Percentiles rank a stretch among this genome's conserved stretches.
phyloP scores from a whole-genome alignment of 2,797 vertebrate genomes.

The Falco concolor region DNA sequence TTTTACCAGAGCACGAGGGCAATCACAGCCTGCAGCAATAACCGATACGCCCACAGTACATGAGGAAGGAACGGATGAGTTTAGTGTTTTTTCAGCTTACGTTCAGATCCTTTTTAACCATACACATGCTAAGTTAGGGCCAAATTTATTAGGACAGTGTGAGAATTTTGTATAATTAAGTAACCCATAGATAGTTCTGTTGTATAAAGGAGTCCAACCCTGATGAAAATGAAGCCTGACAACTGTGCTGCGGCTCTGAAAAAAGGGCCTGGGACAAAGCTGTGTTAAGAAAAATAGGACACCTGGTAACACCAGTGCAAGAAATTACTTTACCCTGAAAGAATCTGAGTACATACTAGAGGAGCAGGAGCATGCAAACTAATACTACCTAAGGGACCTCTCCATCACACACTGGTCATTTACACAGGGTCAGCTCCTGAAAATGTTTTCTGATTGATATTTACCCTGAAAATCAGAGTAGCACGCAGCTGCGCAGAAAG shows the following conservation, averaged over 20 bases:
- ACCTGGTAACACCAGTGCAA: neutral
- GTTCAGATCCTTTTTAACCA: neutral
- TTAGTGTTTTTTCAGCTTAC: neutral
- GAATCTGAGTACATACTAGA: neutral
- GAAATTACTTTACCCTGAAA: neutral
- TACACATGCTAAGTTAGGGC: neutral
- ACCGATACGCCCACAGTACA: neutral
- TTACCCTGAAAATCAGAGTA: neutral
- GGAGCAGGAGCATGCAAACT: neutral
- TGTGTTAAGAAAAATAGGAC: neutral
- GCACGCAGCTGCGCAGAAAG: neutral
- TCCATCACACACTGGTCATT: neutral
- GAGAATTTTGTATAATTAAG: neutral
- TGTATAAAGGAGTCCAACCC: neutral
- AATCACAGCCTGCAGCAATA: neutral
- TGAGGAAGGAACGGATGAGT: neutral
- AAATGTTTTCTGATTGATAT: neutral
- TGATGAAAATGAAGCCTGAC: neutral
- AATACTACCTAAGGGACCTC: neutral
- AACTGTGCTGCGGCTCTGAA: neutral
- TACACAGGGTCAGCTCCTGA: neutral
- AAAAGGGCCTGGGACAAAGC: neutral
- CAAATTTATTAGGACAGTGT: neutral
- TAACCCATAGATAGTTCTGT: neutral
- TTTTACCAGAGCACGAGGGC: neutral